Percentiles rank a stretch among this genome's conserved stretches.
Conservation (phyloP, 92 coral and sea anemone genomes). For the Heliopora coerulea region DNA sequence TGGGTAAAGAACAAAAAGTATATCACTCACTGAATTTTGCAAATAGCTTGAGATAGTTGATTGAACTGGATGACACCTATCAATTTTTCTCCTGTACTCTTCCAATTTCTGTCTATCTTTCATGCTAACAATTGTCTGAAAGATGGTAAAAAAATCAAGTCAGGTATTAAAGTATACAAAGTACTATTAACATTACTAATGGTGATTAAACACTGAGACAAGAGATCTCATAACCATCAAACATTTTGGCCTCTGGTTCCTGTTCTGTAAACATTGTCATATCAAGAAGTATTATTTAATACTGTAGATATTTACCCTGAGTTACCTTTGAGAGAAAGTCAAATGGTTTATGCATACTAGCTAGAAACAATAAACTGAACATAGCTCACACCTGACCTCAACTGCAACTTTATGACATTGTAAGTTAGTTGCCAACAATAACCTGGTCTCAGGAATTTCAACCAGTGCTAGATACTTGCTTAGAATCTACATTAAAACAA, state of each 20-base stretch:
- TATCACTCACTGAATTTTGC: conserved; percentile 74
- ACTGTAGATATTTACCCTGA: too few relatives aligned
- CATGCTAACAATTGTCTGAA: conserved; percentile 78
- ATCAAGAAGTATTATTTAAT: too few relatives aligned
- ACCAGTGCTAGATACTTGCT: conserved; percentile 73
- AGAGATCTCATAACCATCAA: too few relatives aligned
- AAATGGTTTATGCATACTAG: too few relatives aligned
- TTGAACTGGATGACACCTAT: conserved; percentile 69
- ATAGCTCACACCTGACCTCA: conserved; percentile 64
- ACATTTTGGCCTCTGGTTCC: too few relatives aligned
- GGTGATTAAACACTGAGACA: background rate
- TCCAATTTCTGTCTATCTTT: conserved; percentile 76
- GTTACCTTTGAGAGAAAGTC: too few relatives aligned
- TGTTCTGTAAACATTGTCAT: too few relatives aligned
- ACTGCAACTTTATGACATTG: conserved; percentile 83
- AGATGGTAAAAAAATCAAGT: background rate
- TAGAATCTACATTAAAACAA: conserved; percentile 53
- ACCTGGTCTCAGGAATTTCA: conserved; percentile 68
- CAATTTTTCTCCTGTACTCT: conserved; percentile 66
- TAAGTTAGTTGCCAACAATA: conserved; percentile 67
- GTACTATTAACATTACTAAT: too few relatives aligned
- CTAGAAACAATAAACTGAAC: too few relatives aligned
- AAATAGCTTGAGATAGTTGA: conserved; percentile 68
- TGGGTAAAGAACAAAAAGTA: background rate
- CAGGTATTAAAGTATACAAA: too few relatives aligned